A percentile compares a stretch with the other conserved stretches of the same genome.
These are phyloP conservation scores for Tenebrosternarchus preto DNA, from an alignment of 2,113 vertebrate species.

Conservation along the genomic window DNA sequence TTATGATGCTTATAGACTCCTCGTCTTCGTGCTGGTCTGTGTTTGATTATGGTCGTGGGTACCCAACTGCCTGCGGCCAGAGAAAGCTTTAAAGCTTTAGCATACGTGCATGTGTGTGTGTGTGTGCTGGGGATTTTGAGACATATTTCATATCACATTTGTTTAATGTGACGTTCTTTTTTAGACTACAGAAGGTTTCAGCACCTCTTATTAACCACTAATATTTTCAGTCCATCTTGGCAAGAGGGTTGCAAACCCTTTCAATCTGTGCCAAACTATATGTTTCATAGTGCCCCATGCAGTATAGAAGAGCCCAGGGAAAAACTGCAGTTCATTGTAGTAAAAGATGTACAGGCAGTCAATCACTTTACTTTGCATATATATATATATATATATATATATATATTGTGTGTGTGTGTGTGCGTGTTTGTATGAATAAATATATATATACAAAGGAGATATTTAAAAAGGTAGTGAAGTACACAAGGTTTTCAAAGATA, in stretches of 20 bases:
- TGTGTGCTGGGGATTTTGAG: slow-evolving; percentile 4
- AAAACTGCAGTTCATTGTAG: too few species aligned
- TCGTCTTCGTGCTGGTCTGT: slow-evolving; percentile 78
- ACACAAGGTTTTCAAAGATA: too few species aligned
- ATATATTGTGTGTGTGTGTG: too few species aligned
- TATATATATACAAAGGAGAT: too few species aligned
- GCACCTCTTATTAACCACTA: slow-evolving; percentile 73
- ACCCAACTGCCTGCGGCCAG: slow-evolving; percentile 75
- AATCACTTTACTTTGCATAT: too few species aligned
- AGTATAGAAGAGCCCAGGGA: slow-evolving; percentile 49
- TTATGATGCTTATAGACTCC: slow-evolving; percentile 74
- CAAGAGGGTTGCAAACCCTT: slow-evolving; percentile 47
- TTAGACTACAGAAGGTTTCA: slow-evolving; percentile 75
- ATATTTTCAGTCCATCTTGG: slow-evolving; percentile 63
- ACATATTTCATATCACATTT: slow-evolving; percentile 77
- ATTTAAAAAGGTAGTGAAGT: too few species aligned
- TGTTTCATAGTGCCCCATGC: slow-evolving; percentile 65
- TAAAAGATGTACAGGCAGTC: too few species aligned
- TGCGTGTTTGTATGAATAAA: too few species aligned
- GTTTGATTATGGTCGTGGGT: slow-evolving; percentile 82
- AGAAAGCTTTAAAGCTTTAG: slow-evolving; percentile 73
- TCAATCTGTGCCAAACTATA: slow-evolving; percentile 66
- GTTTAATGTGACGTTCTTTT: slow-evolving; percentile 79
- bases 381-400: too few species aligned
- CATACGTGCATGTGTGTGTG: slow-evolving; percentile 44